Percentiles rank a stretch among this genome's conserved stretches.
These are phyloP conservation scores for Peromyscus melanophrys DNA, from an alignment of 2,797 vertebrate species.

Conservation along the genomic window DNA sequence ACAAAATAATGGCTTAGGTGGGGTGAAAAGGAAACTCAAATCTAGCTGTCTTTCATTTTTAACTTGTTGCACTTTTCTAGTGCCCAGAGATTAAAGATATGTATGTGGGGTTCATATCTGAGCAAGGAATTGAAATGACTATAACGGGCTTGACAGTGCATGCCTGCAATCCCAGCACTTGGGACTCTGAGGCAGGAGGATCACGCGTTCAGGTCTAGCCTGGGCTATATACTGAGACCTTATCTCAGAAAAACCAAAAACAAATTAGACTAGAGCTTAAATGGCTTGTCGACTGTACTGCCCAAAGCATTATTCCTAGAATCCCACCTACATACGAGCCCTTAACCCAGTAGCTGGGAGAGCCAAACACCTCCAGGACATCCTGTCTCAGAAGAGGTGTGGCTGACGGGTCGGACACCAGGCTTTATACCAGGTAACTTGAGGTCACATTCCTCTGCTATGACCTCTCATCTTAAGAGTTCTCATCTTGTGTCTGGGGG, in stretches of 20 bases:
- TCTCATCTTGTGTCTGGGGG: neutral
- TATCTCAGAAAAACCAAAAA: neutral
- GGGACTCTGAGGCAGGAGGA: neutral
- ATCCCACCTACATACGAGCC: neutral
- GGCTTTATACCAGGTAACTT: neutral
- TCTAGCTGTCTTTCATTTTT: neutral
- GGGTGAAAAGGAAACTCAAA: neutral
- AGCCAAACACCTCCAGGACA: neutral
- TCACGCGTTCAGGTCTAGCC: neutral
- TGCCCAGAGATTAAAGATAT: neutral
- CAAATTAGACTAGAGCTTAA: neutral
- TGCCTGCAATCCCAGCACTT: neutral
- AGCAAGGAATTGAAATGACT: conserved; percentile 25
- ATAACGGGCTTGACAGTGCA: neutral
- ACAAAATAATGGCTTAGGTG: neutral
- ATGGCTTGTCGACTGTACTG: neutral
- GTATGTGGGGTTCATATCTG: conserved; percentile 18
- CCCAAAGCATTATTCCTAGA: neutral
- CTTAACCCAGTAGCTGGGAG: conserved; percentile 37
- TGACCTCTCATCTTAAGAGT: neutral
- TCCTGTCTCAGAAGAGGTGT: neutral
- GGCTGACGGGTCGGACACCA: neutral
- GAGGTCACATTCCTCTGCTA: neutral
- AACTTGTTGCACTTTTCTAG: neutral
- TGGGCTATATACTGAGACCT: neutral